Evolutionary conservation across 2,888 invertebrate species (phyloP), one percentile per base, ranked within the genome.

Genomic region (Microctonus aethiopoides): DNA sequence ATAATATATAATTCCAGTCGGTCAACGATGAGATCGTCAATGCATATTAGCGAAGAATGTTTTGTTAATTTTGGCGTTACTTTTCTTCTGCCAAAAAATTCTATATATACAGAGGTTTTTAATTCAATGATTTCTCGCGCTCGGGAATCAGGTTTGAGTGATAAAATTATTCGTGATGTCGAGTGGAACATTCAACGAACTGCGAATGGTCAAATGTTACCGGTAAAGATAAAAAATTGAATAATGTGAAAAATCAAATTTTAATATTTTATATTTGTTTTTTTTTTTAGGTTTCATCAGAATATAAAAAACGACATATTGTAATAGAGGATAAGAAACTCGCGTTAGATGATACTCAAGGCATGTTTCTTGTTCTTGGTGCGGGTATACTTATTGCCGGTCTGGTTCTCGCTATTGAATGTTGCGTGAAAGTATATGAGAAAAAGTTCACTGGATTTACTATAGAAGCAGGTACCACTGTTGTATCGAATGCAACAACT

Each of bases 281-380:
- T 60, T 67, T 46, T 63, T 59, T 73, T 81, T 78, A 91, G 91
- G 90, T 88, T 0, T 87, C 74, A 0, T 68, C 91, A 89, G 90
- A 52, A 36, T 67, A 70, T 4, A 76, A 76, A 56, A 62, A 72
- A 4, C 57, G 67, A 54, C 73, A 75, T 34, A 66, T 86, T 9
- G 84, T 87, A 51, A 88, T 90, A 26, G 91, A 92, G 84, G 94
- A 95, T 81, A 89, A 93, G 72, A 92, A 92, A 24, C 83, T 95
- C n/a, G 92, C 92, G 0, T 87, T 94, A 34, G 94, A 93, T 78
- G 95, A 95, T 74, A 94, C 93, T 0, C 93, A 94, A 86, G 95
- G 95, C 10, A 94, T 94, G 93, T 94, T 94, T 80, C 85, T 94
- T 2, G 87, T 95, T 0, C 87, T 94, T 75, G 92, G 88, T 5